Conservation (phyloP, 2,113 vertebrate genomes). For the Irena cyanogastra region DNA sequence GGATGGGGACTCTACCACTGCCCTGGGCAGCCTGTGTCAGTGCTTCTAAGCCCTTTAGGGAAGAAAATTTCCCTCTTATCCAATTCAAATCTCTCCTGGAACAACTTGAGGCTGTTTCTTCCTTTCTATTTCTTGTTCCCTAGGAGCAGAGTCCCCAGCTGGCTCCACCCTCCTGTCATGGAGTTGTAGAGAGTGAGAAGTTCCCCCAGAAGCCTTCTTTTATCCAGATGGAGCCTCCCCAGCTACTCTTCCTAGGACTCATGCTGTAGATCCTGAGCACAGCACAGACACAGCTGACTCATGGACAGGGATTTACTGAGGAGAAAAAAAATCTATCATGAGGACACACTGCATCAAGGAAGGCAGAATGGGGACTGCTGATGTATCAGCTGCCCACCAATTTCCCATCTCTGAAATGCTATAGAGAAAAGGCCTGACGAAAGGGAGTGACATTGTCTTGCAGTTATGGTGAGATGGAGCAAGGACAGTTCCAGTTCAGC, state of each 20-base stretch:
- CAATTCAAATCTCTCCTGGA: background rate
- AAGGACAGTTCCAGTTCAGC: background rate
- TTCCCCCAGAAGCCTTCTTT: background rate
- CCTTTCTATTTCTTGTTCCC: background rate
- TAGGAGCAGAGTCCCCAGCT: background rate
- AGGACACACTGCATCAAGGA: background rate
- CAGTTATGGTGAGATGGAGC: background rate
- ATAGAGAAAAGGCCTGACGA: background rate
- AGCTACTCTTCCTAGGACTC: background rate
- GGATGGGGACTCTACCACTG: background rate
- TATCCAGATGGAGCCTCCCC: background rate
- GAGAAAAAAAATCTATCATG: fast-evolving
- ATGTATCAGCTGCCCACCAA: background rate
- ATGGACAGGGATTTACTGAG: background rate
- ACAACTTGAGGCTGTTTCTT: background rate
- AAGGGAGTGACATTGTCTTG: background rate
- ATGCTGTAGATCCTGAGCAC: background rate
- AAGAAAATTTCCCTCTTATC: background rate
- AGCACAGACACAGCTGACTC: background rate
- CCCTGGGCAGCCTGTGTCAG: background rate
- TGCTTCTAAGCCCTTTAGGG: background rate
- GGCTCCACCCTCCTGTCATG: background rate
- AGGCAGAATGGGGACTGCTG: background rate
- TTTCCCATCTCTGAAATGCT: background rate
- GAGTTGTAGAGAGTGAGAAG: background rate